phyloP scores from a whole-genome alignment of 1,140 invertebrate species.

The Drusus annulatus region DNA sequence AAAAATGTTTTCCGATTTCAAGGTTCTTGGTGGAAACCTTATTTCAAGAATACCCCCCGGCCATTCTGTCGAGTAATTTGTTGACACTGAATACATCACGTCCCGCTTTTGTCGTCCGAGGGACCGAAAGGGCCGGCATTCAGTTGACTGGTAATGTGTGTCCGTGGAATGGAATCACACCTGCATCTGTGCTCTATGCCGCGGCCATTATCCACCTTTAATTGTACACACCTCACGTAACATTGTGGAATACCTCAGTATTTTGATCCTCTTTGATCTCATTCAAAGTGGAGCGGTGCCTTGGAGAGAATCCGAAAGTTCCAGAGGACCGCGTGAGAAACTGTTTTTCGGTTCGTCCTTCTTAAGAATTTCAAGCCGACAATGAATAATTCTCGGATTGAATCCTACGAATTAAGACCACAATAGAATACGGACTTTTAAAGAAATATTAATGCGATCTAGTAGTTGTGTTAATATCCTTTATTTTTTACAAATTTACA shows the following conservation, averaged over 20 bases:
- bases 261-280: conserved; percentile 30
- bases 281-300: conserved; percentile 9
- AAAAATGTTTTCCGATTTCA: too few relatives aligned
- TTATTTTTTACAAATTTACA: too few relatives aligned
- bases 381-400: not conserved
- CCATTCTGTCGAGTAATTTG: conserved; percentile 39
- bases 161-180: conserved; percentile 23
- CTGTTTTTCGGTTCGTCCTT: not conserved
- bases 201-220: conserved; percentile 10
- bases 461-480: not conserved
- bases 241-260: conserved; percentile 2
- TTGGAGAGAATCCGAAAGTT: not conserved
- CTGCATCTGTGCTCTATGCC: conserved; percentile 30
- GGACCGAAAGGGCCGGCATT: conserved; percentile 24
- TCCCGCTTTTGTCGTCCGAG: conserved; percentile 33
- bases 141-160: conserved; percentile 16
- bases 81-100: conserved; percentile 55
- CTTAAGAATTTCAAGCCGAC: not conserved
- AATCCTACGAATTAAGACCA: not conserved
- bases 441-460: not conserved
- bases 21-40: too few relatives aligned
- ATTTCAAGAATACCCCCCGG: too few relatives aligned
- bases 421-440: not conserved
- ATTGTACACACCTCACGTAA: conserved; percentile 42
- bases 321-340: not conserved